Base-by-base conservation (phyloP, 64 coral and sea anemone genomes). In the Dendrophyllia cribrosa region DNA sequence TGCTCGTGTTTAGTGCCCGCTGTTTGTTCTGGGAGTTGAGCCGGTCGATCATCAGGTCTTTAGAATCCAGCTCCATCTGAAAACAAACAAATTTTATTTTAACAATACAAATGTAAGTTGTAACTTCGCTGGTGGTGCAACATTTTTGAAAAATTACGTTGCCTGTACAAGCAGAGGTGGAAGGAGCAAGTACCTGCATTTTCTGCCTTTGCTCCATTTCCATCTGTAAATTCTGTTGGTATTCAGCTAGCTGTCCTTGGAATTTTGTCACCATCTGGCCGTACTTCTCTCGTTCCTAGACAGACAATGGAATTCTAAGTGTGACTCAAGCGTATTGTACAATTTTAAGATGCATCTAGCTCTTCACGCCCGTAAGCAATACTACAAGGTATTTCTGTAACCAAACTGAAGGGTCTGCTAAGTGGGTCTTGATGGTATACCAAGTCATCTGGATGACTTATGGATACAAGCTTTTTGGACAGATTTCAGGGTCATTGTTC, bases 1-100 rank as follows among this genome's bases (percentile, higher is more conserved):
- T 66, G 45, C 70, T 66, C 11, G 58, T 89, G 72, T 85, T 82
- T 0, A 75, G 51, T 13, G 89, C 59, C 8, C 58, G 58, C 49
- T 87, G 92, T 74, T 99, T 99, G 26, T 94, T 26, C 49, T 96
- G 94, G 71, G 86, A 93, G 56, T 87, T 93, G 9, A 99, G 88
- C 58, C 93, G 94, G 72, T 99, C 97, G 10, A 99, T 99, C 76
- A 93, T 91, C n/a, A 99, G 87, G 56, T 99, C 94, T 91, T 96
- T 99, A 3, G 97, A 96, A 61, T 99, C 97, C 70, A 93, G 72
- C 70, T 99, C 97, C 97, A 99, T 99, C 97, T 99, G 59, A 77
- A 95, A 90, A 60, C 24, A 75, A 85, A 78, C 19, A 26, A 3
- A 72, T 15, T 75, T 11, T 3, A n/a, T 23, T 15, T 43, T 6